Base-by-base conservation (phyloP, 2,797 vertebrate species). In the Hyperoplus immaculatus region DNA sequence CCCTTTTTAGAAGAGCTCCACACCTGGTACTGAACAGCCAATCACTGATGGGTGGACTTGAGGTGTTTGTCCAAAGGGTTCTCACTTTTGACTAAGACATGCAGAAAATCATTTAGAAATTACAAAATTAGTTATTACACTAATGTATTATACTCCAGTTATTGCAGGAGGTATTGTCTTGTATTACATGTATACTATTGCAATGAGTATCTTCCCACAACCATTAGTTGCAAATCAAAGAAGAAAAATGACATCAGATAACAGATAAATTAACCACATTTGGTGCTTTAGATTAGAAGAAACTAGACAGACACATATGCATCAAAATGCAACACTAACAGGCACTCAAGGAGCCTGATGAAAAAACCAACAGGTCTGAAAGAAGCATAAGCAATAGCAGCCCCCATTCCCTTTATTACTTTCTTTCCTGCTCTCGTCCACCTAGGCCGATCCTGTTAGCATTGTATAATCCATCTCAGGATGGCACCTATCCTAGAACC, bases 381-480 rank as follows among this genome's bases (percentile, higher is more conserved):
- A 81, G 63, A 15, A 74, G 53, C 15, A 60, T 69, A 71, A 85
- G 87, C 87, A 87, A 93, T 87, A 89, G 46, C 53, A 61, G 60
- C 46, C 49, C 64, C 75, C 70, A 29, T 72, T 75, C 83, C 75
- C 72, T 83, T 81, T 89, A 84, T 92, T 88, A 87, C 89, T 87
- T 82, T 58, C 87, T 83, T 77, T 72, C 51, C 43, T 68, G 75
- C 68, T 88, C 85, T 87, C 88, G 86, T 89, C 77, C 79, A 84
- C 80, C 83, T 81, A 85, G 86, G 81, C 77, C 75, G 64, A 91
- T 93, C 90, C 92, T 90, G 90, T 94, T 92, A 92, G 87, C 74
- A 77, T 78, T 85, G 79, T 76, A 78, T 95, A 92, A 94, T 94
- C 93, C 90, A 77, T 91, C 90, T 93, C 85, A 89, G 89, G 74